Evolutionary conservation across 2,797 vertebrate genomes (phyloP).

Genomic region (Sitta carolinensis): DNA sequence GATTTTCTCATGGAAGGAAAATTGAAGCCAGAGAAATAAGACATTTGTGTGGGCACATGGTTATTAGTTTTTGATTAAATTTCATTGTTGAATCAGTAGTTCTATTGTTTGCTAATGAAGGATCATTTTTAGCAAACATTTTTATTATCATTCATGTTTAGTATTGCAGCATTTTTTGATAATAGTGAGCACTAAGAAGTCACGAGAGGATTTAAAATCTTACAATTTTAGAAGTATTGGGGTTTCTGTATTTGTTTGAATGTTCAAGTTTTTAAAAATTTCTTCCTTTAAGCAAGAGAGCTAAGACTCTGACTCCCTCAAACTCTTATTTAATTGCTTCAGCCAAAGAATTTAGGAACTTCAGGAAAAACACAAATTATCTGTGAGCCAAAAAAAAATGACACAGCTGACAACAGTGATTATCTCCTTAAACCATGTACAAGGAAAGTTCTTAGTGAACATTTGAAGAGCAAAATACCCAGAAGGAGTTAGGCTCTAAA

Average conservation of each 20-base stretch:
- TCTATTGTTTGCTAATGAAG: background rate
- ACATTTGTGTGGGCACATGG: background rate
- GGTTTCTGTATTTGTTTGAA: background rate
- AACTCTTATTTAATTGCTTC: background rate
- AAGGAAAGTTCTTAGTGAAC: background rate
- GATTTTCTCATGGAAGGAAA: background rate
- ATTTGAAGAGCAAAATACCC: constrained; percentile 19
- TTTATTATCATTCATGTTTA: background rate
- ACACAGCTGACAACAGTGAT: background rate
- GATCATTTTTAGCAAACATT: background rate
- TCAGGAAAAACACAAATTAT: background rate
- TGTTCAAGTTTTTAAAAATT: background rate
- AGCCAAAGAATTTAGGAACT: background rate
- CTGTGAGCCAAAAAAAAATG: background rate
- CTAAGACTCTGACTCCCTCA: background rate
- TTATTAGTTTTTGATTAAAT: constrained; percentile 29
- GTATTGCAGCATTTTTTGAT: background rate
- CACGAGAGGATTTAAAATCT: background rate
- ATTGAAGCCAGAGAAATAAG: background rate
- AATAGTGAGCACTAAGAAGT: background rate
- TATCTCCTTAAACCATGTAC: background rate
- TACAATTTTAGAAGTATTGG: background rate
- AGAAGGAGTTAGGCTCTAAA: background rate
- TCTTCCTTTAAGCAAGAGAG: background rate
- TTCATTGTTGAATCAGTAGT: background rate